These are phyloP conservation scores for Semicossyphus pulcher DNA, from an alignment of 2,113 vertebrate genomes.

Conservation along the genomic window DNA sequence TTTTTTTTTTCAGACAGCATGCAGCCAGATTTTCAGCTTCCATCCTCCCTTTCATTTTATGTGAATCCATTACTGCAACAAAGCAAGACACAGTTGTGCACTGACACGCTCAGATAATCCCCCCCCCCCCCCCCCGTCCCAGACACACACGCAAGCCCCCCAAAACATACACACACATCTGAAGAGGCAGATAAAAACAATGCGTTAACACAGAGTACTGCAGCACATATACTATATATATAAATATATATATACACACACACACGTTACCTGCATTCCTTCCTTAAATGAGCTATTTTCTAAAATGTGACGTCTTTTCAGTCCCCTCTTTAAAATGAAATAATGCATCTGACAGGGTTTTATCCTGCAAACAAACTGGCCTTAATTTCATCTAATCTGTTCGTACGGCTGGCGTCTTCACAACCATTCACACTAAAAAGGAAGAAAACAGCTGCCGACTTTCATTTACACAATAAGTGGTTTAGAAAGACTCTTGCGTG, in stretches of 20 bases:
- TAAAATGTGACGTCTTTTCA: slow-evolving; percentile 4
- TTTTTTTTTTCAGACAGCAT: slow-evolving; percentile 55
- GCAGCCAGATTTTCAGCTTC: slow-evolving; percentile 67
- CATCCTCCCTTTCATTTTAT: slow-evolving; percentile 70
- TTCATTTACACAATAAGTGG: slow-evolving; percentile 53
- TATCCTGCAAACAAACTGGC: slow-evolving; percentile 36
- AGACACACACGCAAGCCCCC: slow-evolving; percentile 14
- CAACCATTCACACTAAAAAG: slow-evolving; percentile 7
- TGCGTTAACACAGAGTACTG: slow-evolving; percentile 8
- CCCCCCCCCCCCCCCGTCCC: slow-evolving; percentile 20
- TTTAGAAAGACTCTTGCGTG: slow-evolving; percentile 41
- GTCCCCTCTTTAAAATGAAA: not conserved
- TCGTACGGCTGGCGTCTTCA: slow-evolving; percentile 39
- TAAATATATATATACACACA: not conserved
- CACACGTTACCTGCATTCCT: not conserved
- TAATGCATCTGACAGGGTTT: slow-evolving; percentile 15
- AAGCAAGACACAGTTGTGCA: slow-evolving; percentile 71
- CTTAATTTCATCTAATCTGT: slow-evolving; percentile 43
- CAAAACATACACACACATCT: slow-evolving; percentile 8
- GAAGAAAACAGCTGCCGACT: slow-evolving; percentile 37
- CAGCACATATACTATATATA: not conserved
- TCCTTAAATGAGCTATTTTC: slow-evolving; percentile 3
- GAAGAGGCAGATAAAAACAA: slow-evolving; percentile 19
- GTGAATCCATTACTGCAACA: slow-evolving; percentile 75
- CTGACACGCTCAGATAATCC: slow-evolving; percentile 64